These are phyloP conservation scores for Dasysyrphus albostriatus DNA, from an alignment of 2,888 invertebrate species.

Conservation along the genomic window DNA sequence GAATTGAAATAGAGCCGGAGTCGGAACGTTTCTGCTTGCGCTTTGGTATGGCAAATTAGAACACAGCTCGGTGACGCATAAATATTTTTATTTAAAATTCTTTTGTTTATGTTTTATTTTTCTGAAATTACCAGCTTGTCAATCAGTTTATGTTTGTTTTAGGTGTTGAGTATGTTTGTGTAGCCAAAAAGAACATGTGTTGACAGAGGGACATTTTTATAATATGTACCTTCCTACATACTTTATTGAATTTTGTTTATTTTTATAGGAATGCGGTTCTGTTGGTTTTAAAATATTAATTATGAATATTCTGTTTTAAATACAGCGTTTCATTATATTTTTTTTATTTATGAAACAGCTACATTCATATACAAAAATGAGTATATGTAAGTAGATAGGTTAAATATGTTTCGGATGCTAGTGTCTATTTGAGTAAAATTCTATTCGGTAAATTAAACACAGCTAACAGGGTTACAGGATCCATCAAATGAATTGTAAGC, in stretches of 20 bases:
- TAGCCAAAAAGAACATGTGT: not conserved
- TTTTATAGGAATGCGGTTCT: not conserved
- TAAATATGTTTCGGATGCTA: too few relatives aligned
- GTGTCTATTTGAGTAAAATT: too few relatives aligned
- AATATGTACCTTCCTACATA: too few relatives aligned
- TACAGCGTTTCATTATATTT: too few relatives aligned
- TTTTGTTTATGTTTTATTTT: not conserved
- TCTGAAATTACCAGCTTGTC: constrained; percentile 38
- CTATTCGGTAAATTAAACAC: too few relatives aligned
- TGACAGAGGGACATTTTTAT: constrained; percentile 22
- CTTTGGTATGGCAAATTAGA: constrained; percentile 38
- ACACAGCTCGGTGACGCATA: constrained; percentile 46
- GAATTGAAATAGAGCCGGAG: not conserved
- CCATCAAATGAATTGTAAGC: too few relatives aligned
- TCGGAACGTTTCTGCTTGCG: not conserved
- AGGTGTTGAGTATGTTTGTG: constrained; percentile 28
- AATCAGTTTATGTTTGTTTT: constrained; percentile 46
- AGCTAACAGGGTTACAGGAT: too few relatives aligned
- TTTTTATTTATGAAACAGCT: too few relatives aligned
- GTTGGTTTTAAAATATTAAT: constrained; percentile 38
- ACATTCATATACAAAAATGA: too few relatives aligned
- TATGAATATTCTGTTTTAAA: not conserved
- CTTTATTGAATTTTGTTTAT: not conserved
- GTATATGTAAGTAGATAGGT: too few relatives aligned
- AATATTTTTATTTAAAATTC: constrained; percentile 14